phyloP scores from a whole-genome alignment of 2,113 vertebrate genomes.

The Labeo rohita region DNA sequence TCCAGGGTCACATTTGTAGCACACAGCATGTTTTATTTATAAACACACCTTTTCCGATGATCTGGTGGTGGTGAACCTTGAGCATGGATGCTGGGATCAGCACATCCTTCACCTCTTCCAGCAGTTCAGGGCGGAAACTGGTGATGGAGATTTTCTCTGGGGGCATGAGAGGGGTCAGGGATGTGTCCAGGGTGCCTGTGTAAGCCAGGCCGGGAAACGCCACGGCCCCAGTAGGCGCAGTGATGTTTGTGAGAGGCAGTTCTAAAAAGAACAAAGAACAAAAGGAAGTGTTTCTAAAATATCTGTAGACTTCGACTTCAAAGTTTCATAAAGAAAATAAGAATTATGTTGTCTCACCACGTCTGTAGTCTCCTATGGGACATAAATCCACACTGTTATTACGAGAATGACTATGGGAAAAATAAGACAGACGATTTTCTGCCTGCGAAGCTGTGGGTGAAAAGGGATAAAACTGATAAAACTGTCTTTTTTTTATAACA shows the following conservation, averaged over 20 bases:
- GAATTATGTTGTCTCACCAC: constrained; percentile 64
- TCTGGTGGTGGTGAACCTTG: constrained; percentile 81
- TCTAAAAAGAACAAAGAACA: constrained; percentile 47
- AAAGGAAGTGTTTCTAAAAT: neutral
- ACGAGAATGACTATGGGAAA: constrained; percentile 58
- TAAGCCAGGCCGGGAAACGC: constrained; percentile 63
- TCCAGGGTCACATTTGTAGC: neutral
- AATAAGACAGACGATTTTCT: constrained; percentile 68
- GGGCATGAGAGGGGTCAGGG: constrained; percentile 80
- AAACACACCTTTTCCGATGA: constrained; percentile 91
- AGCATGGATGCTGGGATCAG: constrained; percentile 88
- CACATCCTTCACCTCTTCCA: constrained; percentile 95
- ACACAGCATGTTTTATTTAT: neutral
- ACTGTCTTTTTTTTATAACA: neutral
- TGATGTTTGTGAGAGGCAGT: constrained; percentile 59
- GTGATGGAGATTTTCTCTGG: constrained; percentile 82
- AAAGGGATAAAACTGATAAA: constrained; percentile 19
- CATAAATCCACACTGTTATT: constrained; percentile 68
- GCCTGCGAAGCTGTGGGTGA: constrained; percentile 70
- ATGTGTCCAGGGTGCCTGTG: constrained; percentile 65
- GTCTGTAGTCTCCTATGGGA: constrained; percentile 76
- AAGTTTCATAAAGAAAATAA: neutral
- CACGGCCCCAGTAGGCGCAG: constrained; percentile 1
- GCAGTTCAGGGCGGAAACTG: constrained; percentile 80
- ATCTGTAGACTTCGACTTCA: neutral